These are phyloP conservation scores for Dendropsophus ebraccatus DNA, from an alignment of 2,113 vertebrate species.

Conservation along the genomic window DNA sequence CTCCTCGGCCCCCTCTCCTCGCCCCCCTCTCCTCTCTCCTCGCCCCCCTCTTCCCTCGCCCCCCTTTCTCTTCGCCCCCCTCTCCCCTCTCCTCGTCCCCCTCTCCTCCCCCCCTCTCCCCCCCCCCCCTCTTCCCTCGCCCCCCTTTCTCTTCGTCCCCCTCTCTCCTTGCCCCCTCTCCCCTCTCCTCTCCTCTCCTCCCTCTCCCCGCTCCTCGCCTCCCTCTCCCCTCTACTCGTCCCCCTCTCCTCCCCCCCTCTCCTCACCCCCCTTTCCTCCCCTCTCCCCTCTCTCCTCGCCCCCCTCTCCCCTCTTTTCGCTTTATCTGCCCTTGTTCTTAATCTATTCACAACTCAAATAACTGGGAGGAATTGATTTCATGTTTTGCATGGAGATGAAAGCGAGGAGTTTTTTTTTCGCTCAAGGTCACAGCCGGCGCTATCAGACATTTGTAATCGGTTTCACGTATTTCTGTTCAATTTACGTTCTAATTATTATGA, in stretches of 20 bases:
- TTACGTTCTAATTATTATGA: slow-evolving; percentile 33
- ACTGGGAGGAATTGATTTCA: slow-evolving; percentile 54
- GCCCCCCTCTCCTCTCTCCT: neutral
- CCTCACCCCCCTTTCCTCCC: neutral
- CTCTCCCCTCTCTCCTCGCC: neutral
- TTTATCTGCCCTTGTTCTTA: slow-evolving; percentile 43
- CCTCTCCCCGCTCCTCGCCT: neutral
- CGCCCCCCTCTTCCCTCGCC: neutral
- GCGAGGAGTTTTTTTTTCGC: neutral
- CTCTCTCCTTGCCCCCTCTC: too few relatives aligned
- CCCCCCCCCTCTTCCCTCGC: neutral
- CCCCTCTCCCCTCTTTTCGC: neutral
- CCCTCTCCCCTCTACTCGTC: neutral
- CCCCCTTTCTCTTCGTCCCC: too few relatives aligned
- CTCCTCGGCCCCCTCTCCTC: neutral
- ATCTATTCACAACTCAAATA: slow-evolving; percentile 59
- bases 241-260: neutral
- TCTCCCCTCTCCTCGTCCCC: neutral
- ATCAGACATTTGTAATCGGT: slow-evolving; percentile 33
- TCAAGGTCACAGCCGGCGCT: slow-evolving; percentile 39
- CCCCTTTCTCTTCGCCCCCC: neutral
- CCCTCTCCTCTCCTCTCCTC: neutral
- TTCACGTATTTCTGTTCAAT: neutral
- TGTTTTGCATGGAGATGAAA: slow-evolving; percentile 50
- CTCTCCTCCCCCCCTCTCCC: neutral